A percentile compares a stretch with the other conserved stretches of the same genome.
phyloP scores from a whole-genome alignment of 2,113 vertebrate species.

The Coptodon rendalli region DNA sequence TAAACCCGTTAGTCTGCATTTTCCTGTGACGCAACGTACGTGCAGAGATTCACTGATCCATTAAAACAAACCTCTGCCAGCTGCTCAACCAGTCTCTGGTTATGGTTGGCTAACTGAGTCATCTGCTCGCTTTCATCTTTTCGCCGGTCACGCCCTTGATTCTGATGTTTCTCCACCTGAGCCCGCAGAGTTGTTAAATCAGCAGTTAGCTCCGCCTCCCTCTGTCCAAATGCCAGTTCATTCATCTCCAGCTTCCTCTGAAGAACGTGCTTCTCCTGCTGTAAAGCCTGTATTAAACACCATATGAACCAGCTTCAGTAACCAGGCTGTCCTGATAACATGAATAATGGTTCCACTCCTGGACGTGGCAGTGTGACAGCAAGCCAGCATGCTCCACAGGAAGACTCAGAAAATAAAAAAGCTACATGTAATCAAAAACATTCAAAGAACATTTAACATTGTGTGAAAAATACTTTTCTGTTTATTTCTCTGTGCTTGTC shows the following conservation, averaged over 20 bases:
- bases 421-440: neutral
- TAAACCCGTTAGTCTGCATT: slow-evolving; percentile 61
- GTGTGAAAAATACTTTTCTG: neutral
- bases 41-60: neutral
- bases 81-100: slow-evolving; percentile 77
- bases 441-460: neutral
- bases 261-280: slow-evolving; percentile 71
- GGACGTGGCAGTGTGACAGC: neutral
- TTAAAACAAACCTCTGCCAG: slow-evolving; percentile 69
- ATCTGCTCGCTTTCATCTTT: slow-evolving; percentile 70
- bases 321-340: neutral
- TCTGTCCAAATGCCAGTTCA: slow-evolving; percentile 62
- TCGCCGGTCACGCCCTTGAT: slow-evolving; percentile 55
- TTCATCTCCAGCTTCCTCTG: slow-evolving; percentile 68
- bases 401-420: neutral
- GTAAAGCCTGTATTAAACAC: slow-evolving; percentile 44
- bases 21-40: neutral
- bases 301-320: neutral
- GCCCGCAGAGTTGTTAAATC: slow-evolving; percentile 53
- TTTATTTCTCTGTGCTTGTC: neutral
- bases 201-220: slow-evolving; percentile 62
- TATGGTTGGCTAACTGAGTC: slow-evolving; percentile 70
- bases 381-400: neutral
- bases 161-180: slow-evolving; percentile 65
- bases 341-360: neutral